phyloP scores from a whole-genome alignment of 30 jellyfish, hydroid and myxozoan genomes.

The Clytia hemisphaerica region DNA sequence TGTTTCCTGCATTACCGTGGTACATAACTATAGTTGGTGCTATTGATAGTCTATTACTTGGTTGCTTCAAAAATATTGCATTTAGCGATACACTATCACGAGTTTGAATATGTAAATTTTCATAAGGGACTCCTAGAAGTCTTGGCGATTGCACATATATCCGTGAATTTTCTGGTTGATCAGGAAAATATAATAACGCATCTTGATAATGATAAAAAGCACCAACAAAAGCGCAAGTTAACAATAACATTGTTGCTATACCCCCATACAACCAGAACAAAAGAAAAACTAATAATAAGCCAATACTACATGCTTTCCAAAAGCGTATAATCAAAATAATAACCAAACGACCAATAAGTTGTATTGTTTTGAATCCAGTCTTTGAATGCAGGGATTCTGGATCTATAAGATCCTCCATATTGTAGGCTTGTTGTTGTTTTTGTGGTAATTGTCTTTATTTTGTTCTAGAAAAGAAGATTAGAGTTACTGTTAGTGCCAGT shows the following conservation, averaged over 20 bases:
- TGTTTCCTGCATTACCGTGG: constrained; percentile 94
- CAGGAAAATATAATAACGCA: constrained; percentile 84
- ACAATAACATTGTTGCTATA: constrained; percentile 44
- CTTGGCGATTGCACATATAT: constrained; percentile 82
- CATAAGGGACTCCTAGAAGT: constrained; percentile 75
- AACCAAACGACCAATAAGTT: constrained; percentile 70
- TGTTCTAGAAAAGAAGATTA: no score
- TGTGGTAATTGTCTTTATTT: no score
- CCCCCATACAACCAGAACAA: constrained; percentile 93
- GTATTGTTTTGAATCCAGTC: constrained; percentile 74
- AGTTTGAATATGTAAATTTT: constrained; percentile 61
- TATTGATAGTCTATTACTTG: constrained; percentile 31
- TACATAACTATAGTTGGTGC: constrained; percentile 72
- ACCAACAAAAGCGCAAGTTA: constrained; percentile 70
- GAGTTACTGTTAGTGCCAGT: no score
- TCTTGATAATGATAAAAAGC: constrained; percentile 93
- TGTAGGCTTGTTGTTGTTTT: no score
- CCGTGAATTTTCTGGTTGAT: constrained; percentile 90
- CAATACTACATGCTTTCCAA: constrained; percentile 91
- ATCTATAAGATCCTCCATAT: no score
- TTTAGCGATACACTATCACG: constrained; percentile 60
- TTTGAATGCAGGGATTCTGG: no score
- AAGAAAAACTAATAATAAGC: constrained; percentile 48
- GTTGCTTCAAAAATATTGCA: constrained; percentile 64
- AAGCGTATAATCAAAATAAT: constrained; percentile 53